Percentiles rank a stretch among this genome's conserved stretches.
Conservation (phyloP, 2,797 vertebrate genomes). For the Emys orbicularis region DNA sequence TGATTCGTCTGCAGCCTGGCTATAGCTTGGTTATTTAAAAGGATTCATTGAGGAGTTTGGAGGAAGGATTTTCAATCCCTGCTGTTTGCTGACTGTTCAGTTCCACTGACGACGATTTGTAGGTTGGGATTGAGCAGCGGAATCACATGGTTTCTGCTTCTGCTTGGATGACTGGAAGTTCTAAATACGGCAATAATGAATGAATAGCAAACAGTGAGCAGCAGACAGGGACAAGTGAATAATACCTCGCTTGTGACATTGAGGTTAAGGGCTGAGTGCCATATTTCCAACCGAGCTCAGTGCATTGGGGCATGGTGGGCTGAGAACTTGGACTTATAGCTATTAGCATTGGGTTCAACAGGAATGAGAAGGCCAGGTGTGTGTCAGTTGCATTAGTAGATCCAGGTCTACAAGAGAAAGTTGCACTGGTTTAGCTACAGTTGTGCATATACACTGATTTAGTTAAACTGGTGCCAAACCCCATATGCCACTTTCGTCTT, state of each 20-base stretch:
- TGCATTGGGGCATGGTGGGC: background rate
- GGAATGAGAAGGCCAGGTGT: too few species aligned
- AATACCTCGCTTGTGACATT: background rate
- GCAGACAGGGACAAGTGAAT: too few species aligned
- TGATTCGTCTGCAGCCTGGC: background rate
- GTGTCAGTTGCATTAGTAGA: background rate
- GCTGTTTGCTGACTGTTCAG: background rate
- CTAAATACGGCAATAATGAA: background rate
- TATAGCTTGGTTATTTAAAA: accelerated
- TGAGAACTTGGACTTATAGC: background rate
- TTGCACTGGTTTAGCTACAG: background rate
- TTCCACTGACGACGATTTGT: background rate
- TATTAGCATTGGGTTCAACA: too few species aligned
- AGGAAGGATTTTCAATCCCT: accelerated
- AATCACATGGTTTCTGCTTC: background rate
- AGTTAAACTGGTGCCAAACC: background rate
- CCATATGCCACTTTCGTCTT: background rate
- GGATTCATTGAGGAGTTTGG: background rate
- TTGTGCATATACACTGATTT: background rate
- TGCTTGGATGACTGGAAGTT: accelerated
- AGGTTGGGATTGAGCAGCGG: accelerated
- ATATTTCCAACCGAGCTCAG: background rate
- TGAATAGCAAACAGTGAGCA: background rate
- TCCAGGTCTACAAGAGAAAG: background rate
- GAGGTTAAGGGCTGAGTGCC: background rate